Evolutionary conservation across 2,888 invertebrate species (phyloP), one percentile per base, ranked within the genome.

Genomic region (Eupithecia subumbrata): DNA sequence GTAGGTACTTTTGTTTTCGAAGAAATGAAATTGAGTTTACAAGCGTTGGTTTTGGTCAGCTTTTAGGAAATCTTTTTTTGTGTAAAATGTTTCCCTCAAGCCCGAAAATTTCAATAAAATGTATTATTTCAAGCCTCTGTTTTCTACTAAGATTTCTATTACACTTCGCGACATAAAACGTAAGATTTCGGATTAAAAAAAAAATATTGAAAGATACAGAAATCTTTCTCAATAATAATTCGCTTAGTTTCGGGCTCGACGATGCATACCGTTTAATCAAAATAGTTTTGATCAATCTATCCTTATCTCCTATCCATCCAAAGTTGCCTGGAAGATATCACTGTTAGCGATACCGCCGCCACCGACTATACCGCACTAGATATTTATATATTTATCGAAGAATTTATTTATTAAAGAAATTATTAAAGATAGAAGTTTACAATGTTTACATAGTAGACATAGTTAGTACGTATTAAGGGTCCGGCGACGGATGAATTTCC

Each of bases 1-100:
- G 30, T 30, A 30, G 30, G 25, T 25, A 63, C 63, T 69, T 72
- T 76, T 72, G 40, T 74, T 76, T 70, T 76, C 25, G 34, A 40
- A 60, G n/a, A 43, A 56, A 76, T 67, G 25, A 8, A 34, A 74
- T 43, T 67, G 16, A 66, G 66, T 3, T 56, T 18, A 37, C 12
- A n/a, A 3, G 60, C 2, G 14, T 11, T 56, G 22, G 18, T 52
- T 52, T 48, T 18, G 48, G 18, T 56, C 4, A 11, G 60, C 25
- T 60, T 22, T 56, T 11, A 48, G n/a, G 0, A 48, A 18, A 48
- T 48, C 18, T 9, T 7, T 48, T 7, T 18, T 18, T 48, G n/a
- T 43, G 5, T 43, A 43, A 43, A 18, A 48, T 48, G 48, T 18
- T 48, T 48, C 0, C n/a, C 5, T 52, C 8, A 8, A 52, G 0